phyloP scores from a whole-genome alignment of 2,888 invertebrate genomes.

The Elgonia sp. region DNA sequence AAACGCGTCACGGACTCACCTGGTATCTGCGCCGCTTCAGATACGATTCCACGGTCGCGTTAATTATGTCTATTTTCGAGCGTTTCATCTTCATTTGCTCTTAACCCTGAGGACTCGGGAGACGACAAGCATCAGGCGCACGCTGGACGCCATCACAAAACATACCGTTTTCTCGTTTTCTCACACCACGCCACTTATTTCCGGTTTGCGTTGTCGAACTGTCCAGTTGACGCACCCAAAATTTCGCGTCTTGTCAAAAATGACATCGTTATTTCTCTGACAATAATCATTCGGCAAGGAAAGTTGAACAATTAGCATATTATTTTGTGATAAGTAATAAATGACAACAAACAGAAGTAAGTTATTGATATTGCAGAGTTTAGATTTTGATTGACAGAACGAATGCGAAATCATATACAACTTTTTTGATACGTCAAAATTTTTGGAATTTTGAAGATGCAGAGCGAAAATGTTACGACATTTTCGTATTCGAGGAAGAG shows the following conservation, averaged over 20 bases:
- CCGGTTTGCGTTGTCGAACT: conserved; percentile 6
- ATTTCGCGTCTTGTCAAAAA: too few relatives aligned
- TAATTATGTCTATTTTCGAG: conserved; percentile 90
- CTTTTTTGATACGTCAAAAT: too few relatives aligned
- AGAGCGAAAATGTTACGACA: conserved; percentile 24
- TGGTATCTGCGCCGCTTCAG: conserved; percentile 91
- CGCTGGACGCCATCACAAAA: conserved; percentile 81
- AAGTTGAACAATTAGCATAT: too few relatives aligned
- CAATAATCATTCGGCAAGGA: too few relatives aligned
- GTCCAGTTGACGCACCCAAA: too few relatives aligned
- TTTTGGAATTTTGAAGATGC: background rate
- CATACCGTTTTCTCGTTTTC: conserved; percentile 66
- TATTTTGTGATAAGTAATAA: too few relatives aligned
- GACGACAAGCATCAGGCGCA: conserved; percentile 76
- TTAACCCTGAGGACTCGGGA: conserved; percentile 78
- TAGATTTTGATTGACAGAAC: too few relatives aligned
- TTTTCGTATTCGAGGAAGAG: conserved; percentile 41
- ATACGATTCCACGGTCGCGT: conserved; percentile 90
- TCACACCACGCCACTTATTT: conserved; percentile 18
- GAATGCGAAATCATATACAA: too few relatives aligned
- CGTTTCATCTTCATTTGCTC: conserved; percentile 88
- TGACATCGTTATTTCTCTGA: too few relatives aligned
- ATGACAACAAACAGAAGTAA: too few relatives aligned
- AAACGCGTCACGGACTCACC: conserved; percentile 83
- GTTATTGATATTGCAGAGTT: too few relatives aligned